Evolutionary conservation across 92 coral and sea anemone genomes (phyloP), one percentile per base, ranked within the genome.

Genomic region (Nematostella vectensis): DNA sequence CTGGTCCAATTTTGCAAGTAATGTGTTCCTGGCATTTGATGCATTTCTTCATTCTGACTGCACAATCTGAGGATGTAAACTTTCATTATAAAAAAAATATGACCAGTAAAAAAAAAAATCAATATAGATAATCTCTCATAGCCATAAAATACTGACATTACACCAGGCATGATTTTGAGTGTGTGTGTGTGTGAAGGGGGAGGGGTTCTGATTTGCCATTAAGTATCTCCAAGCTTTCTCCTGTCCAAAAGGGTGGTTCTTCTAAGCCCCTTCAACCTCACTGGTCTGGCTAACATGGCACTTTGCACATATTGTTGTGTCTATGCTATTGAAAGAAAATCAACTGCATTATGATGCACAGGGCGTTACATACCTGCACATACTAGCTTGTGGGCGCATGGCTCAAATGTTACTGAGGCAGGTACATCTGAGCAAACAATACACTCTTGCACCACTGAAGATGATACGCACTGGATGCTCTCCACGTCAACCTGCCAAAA

Each of bases 31-130:
- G 85, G 36, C 94, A 84, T 52, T 58, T 63, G 43, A 84, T 48
- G 30, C 94, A 84, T 27, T 80, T 84, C 51, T 80, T 84, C 80
- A 84, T 84, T 36, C 94, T 71, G 22, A 57, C 26, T 23, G 83
- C 87, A 21, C 94, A 79, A 29, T 70, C 94, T 84, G 50, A 40
- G 13, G 21, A 57, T 18, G 2, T 19, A 11, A 44, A n/a, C n/a
- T n/a, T n/a, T n/a, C n/a, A n/a, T 4, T 30, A 10, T 27, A 30
- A 30, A 0, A n/a, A n/a, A n/a, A n/a, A n/a, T n/a, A n/a, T n/a
- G n/a, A n/a, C n/a, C n/a, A 33, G 40, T 15, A 33, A 33, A 33
- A 33, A 33, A 33, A 33, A 33, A 33, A 33, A n/a, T n/a, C n/a
- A n/a, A n/a, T n/a, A n/a, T n/a, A n/a, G n/a, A n/a, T n/a, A n/a